phyloP scores from a whole-genome alignment of 2,113 vertebrate species.

The Vulpes vulpes region DNA sequence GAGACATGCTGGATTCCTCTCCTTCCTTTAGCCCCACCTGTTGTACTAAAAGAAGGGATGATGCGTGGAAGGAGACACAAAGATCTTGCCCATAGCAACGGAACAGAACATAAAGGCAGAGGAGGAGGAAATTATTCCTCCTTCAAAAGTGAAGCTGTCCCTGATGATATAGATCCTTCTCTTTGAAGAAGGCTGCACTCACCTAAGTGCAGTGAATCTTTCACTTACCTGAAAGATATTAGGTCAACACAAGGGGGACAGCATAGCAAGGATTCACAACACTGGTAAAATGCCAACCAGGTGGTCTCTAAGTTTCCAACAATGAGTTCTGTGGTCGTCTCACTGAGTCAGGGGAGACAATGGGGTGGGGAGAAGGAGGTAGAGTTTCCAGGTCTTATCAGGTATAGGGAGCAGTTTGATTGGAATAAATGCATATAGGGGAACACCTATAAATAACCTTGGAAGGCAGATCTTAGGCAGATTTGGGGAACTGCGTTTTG shows the following conservation, averaged over 20 bases:
- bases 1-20: not conserved
- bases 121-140: not conserved
- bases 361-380: not conserved
- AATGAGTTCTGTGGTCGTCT: not conserved
- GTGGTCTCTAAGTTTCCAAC: not conserved
- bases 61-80: not conserved
- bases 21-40: not conserved
- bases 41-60: not conserved
- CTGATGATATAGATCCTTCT: not conserved
- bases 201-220: too few relatives aligned
- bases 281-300: not conserved
- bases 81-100: not conserved
- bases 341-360: not conserved
- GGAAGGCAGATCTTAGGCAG: not conserved
- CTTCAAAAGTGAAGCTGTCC: not conserved
- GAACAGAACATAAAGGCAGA: not conserved
- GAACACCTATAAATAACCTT: not conserved
- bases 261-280: not conserved
- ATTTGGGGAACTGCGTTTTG: not conserved
- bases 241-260: not conserved
- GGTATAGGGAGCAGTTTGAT: not conserved
- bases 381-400: not conserved
- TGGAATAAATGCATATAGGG: not conserved
- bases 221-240: not conserved
- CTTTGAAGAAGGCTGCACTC: not conserved